Evolutionary conservation across 2,113 vertebrate genomes (phyloP).

Genomic region (Himantopus leucocephalus): DNA sequence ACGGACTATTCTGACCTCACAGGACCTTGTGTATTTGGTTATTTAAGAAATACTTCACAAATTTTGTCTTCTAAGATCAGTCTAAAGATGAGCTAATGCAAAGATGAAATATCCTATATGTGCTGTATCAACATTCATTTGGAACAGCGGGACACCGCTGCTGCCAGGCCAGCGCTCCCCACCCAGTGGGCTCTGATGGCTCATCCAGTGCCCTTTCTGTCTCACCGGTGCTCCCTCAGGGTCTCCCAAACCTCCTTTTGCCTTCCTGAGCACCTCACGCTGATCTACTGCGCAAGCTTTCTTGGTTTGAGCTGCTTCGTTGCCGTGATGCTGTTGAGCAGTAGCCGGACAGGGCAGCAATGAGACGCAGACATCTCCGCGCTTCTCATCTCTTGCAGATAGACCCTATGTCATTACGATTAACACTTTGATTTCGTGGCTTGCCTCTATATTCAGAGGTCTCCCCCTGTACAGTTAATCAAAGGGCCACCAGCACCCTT

Average conservation of each 20-base stretch:
- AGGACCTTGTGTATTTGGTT: neutral
- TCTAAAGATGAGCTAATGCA: neutral
- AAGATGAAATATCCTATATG: neutral
- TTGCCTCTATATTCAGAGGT: neutral
- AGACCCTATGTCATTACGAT: neutral
- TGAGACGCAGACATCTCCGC: neutral
- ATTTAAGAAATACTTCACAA: neutral
- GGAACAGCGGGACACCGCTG: neutral
- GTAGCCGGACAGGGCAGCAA: neutral
- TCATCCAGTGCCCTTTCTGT: neutral
- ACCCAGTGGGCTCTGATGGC: neutral
- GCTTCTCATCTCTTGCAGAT: neutral
- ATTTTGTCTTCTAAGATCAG: neutral
- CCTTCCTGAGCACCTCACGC: neutral
- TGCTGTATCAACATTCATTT: neutral
- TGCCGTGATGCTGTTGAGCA: neutral
- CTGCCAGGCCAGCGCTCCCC: accelerated
- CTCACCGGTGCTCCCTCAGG: accelerated
- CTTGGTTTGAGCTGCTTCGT: neutral
- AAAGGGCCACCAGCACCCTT: neutral
- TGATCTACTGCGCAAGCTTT: neutral
- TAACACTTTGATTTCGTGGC: neutral
- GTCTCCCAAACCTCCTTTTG: neutral
- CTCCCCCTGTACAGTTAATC: neutral
- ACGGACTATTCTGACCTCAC: neutral